phyloP scores from a whole-genome alignment of 2,888 invertebrate genomes.

The Horisme vitalbata region DNA sequence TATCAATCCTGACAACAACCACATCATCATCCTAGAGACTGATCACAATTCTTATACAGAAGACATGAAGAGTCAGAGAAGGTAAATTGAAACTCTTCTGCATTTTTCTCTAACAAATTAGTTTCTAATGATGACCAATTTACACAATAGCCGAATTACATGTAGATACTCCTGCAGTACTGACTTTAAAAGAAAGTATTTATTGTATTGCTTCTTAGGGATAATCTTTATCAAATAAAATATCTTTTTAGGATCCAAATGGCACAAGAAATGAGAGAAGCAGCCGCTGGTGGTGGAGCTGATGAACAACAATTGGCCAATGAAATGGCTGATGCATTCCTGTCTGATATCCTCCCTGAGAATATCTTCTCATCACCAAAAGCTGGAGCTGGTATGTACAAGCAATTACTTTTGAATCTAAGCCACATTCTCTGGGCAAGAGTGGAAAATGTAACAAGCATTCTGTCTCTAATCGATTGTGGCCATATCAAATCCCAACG shows the following conservation, averaged over 20 bases:
- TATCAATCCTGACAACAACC: constrained; percentile 94
- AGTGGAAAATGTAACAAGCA: constrained; percentile 61
- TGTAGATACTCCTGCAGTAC: constrained; percentile 78
- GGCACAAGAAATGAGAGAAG: constrained; percentile 99
- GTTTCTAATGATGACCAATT: constrained; percentile 62
- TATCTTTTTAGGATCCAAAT: constrained; percentile 89
- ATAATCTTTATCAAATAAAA: not conserved
- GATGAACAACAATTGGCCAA: constrained; percentile 97
- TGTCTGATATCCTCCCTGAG: constrained; percentile 97
- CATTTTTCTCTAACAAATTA: not conserved
- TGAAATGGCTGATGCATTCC: constrained; percentile 98
- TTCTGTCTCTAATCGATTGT: constrained; percentile 77
- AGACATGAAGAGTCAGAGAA: constrained; percentile 95
- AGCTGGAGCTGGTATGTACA: constrained; percentile 87
- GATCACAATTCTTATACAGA: constrained; percentile 99
- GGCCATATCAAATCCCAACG: constrained; percentile 72
- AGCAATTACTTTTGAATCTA: not conserved
- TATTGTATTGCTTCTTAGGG: not conserved
- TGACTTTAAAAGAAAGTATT: constrained; percentile 42
- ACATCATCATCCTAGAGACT: constrained; percentile 96
- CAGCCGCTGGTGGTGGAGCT: constrained; percentile 90
- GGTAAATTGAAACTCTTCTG: constrained; percentile 49
- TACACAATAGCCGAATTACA: constrained; percentile 61
- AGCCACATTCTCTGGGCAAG: constrained; percentile 82
- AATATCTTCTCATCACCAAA: constrained; percentile 97